Percentiles rank a stretch among this genome's conserved stretches.
Evolutionary conservation across 2,888 invertebrate species (phyloP).

Genomic region (Melipona beecheii): DNA sequence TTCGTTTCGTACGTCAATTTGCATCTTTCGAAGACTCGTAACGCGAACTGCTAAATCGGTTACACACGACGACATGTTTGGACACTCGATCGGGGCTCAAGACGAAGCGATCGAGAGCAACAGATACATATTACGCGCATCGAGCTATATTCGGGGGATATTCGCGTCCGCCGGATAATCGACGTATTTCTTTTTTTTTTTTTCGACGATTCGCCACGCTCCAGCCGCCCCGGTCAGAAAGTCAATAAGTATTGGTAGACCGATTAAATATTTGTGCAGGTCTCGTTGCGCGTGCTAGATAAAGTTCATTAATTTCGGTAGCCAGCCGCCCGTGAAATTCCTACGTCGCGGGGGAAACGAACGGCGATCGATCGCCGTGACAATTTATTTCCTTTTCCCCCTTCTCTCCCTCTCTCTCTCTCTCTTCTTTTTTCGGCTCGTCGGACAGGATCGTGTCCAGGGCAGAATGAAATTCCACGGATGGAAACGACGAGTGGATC

Average conservation of each 20-base stretch:
- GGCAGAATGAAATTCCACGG: not conserved
- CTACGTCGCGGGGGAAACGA: conserved; percentile 9
- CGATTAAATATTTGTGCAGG: conserved; percentile 56
- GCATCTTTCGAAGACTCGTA: too few relatives aligned
- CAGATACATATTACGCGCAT: not conserved
- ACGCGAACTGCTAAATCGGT: too few relatives aligned
- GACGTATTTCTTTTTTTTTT: not conserved
- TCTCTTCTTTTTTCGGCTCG: too few relatives aligned
- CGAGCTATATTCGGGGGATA: conserved; percentile 10
- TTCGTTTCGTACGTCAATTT: too few relatives aligned
- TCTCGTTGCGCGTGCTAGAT: conserved; percentile 25
- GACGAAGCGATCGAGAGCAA: too few relatives aligned
- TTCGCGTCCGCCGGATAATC: not conserved
- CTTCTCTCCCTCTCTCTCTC: not conserved
- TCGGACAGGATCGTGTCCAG: not conserved
- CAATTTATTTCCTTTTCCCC: conserved; percentile 17
- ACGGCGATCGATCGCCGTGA: not conserved
- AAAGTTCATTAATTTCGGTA: conserved; percentile 51
- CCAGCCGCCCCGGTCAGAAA: not conserved
- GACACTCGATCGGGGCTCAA: too few relatives aligned
- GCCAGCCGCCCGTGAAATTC: conserved; percentile 39
- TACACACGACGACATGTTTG: too few relatives aligned
- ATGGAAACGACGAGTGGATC: not conserved
- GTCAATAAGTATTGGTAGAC: conserved; percentile 53
- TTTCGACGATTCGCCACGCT: not conserved